phyloP scores from a whole-genome alignment of 2,888 invertebrate species.

The Caenorhabditis parvicauda region DNA sequence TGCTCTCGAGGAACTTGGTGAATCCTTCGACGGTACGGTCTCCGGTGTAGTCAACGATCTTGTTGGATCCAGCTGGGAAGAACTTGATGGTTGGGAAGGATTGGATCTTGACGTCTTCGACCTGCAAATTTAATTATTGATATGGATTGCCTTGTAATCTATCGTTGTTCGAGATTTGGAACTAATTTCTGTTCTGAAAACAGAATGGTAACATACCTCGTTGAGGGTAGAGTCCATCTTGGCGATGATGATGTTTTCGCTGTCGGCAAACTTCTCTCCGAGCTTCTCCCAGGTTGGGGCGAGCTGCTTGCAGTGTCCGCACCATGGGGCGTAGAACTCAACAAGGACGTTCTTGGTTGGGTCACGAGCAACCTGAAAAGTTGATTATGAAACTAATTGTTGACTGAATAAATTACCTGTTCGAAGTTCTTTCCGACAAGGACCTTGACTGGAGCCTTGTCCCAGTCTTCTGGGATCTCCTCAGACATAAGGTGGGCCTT shows the following conservation, averaged over 20 bases:
- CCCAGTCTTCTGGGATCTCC: conserved; percentile 93
- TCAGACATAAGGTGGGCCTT: conserved; percentile 93
- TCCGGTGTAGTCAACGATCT: conserved; percentile 85
- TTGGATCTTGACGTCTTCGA: conserved; percentile 61
- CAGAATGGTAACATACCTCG: conserved; percentile 71
- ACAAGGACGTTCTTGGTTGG: conserved; percentile 86
- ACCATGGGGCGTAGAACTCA: conserved; percentile 77
- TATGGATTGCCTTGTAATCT: not conserved
- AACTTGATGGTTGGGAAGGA: conserved; percentile 84
- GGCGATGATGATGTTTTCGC: conserved; percentile 80
- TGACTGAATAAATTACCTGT: conserved; percentile 63
- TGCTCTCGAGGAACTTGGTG: conserved; percentile 86
- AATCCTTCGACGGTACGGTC: conserved; percentile 90
- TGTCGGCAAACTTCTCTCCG: conserved; percentile 85
- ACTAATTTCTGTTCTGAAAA: not conserved
- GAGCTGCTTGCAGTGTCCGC: conserved; percentile 94
- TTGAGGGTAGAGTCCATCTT: conserved; percentile 99
- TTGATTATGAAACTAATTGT: not conserved
- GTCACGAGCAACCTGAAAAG: conserved; percentile 76
- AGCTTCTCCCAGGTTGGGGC: conserved; percentile 93
- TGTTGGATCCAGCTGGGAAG: conserved; percentile 88
- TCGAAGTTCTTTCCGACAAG: conserved; percentile 94
- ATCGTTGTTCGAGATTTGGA: not conserved
- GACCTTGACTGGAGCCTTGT: conserved; percentile 83
- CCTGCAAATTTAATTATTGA: conserved; percentile 23